Conservation (phyloP, 2,113 vertebrate species). For the Plotosus lineatus region DNA sequence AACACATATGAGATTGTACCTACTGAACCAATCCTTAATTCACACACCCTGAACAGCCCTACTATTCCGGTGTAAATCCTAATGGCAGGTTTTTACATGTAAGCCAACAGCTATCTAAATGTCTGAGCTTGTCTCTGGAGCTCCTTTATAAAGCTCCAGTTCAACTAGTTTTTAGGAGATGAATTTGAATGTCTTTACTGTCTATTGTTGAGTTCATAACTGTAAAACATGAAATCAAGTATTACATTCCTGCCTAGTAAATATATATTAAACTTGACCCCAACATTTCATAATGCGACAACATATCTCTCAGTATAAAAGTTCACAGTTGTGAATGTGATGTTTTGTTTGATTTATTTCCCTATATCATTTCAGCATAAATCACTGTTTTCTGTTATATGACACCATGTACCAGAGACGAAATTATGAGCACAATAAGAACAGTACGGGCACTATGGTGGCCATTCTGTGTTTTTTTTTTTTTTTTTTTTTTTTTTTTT, state of each 20-base stretch:
- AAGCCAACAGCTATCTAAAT: conserved; percentile 24
- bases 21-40: not conserved
- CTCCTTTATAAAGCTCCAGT: conserved; percentile 30
- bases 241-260: not conserved
- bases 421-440: not conserved
- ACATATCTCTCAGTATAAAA: not conserved
- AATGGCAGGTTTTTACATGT: conserved; percentile 38
- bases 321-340: not conserved
- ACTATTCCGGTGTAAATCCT: conserved; percentile 29
- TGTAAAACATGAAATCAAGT: not conserved
- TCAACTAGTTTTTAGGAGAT: conserved; percentile 7
- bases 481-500: not conserved
- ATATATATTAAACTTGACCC: not conserved
- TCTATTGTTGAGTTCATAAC: not conserved
- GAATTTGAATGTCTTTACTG: conserved; percentile 11
- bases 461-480: not conserved
- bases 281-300: not conserved
- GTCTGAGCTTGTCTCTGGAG: conserved; percentile 32
- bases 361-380: not conserved
- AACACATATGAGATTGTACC: conserved; percentile 21
- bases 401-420: not conserved
- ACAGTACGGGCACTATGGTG: not conserved
- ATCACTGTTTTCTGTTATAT: not conserved
- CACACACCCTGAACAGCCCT: conserved; percentile 15
- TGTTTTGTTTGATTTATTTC: not conserved